Conservation (phyloP, 2,888 invertebrate species). For the Ctena decussata region DNA sequence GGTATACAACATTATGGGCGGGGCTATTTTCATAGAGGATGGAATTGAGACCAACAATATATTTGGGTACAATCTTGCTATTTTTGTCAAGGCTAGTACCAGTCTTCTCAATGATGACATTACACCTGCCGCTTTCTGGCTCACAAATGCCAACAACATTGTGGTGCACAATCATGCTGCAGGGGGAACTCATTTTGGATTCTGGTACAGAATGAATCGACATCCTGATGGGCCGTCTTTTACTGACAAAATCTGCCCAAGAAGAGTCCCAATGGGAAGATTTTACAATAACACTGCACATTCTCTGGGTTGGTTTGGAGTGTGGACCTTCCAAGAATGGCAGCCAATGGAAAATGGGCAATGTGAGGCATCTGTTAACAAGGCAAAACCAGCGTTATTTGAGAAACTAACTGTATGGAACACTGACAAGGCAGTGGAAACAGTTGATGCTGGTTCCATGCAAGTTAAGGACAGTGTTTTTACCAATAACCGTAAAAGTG, state of each 20-base stretch:
- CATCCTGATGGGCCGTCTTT: constrained; percentile 80
- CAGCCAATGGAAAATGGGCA: constrained; percentile 63
- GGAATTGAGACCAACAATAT: constrained; percentile 80
- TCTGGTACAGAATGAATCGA: constrained; percentile 81
- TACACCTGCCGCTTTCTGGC: constrained; percentile 83
- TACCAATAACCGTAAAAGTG: constrained; percentile 74
- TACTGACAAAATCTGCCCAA: constrained; percentile 69
- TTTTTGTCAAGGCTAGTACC: constrained; percentile 76
- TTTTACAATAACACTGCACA: constrained; percentile 77
- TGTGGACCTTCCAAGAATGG: constrained; percentile 80
- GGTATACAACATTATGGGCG: constrained; percentile 81
- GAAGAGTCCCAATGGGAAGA: constrained; percentile 68
- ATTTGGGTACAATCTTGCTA: constrained; percentile 76
- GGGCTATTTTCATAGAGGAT: constrained; percentile 83
- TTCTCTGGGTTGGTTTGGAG: constrained; percentile 77
- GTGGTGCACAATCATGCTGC: constrained; percentile 77
- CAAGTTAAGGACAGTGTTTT: constrained; percentile 69
- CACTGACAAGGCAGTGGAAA: constrained; percentile 81
- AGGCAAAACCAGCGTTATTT: constrained; percentile 55
- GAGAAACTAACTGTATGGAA: constrained; percentile 76
- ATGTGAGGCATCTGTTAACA: constrained; percentile 52
- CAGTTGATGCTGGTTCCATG: constrained; percentile 74
- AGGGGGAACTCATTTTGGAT: constrained; percentile 84
- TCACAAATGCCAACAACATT: constrained; percentile 82
- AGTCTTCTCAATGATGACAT: constrained; percentile 83